Conservation (phyloP, 2,888 invertebrate species). For the Dorcus parallelipipedus region DNA sequence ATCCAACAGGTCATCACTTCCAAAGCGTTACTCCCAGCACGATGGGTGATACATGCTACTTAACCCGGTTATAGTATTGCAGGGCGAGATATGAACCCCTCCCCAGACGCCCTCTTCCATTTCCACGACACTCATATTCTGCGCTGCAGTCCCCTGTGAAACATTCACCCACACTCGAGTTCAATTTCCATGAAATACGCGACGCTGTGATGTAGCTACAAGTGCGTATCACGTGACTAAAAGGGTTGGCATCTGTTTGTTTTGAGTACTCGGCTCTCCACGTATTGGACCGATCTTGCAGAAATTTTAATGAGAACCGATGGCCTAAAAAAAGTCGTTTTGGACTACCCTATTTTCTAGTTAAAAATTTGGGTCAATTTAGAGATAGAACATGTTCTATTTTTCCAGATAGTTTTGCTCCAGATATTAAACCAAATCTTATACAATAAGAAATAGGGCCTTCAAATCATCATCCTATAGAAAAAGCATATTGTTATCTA, state of each 20-base stretch:
- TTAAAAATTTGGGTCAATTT: too few species aligned
- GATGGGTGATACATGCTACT: constrained; percentile 12
- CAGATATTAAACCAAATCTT: too few species aligned
- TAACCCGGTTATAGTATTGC: constrained; percentile 8
- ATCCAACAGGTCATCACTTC: constrained; percentile 10
- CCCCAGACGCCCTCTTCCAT: constrained; percentile 14
- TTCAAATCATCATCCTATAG: too few species aligned
- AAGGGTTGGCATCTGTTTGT: constrained; percentile 13
- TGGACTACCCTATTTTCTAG: too few species aligned
- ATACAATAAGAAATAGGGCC: too few species aligned
- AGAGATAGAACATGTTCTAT: too few species aligned
- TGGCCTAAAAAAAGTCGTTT: too few species aligned
- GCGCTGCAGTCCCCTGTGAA: constrained; percentile 22
- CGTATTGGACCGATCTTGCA: too few species aligned
- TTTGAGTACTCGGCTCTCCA: too few species aligned
- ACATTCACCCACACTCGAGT: constrained; percentile 23
- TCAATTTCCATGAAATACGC: constrained; percentile 21
- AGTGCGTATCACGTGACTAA: constrained; percentile 21
- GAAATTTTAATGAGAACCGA: too few species aligned
- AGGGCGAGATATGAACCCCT: constrained; percentile 2
- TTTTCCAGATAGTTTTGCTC: too few species aligned
- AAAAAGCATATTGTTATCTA: too few species aligned
- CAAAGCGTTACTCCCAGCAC: neutral
- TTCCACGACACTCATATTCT: constrained; percentile 21
- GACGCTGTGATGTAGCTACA: constrained; percentile 15